phyloP scores from a whole-genome alignment of 2,113 vertebrate species.

The Festucalex cinctus region DNA sequence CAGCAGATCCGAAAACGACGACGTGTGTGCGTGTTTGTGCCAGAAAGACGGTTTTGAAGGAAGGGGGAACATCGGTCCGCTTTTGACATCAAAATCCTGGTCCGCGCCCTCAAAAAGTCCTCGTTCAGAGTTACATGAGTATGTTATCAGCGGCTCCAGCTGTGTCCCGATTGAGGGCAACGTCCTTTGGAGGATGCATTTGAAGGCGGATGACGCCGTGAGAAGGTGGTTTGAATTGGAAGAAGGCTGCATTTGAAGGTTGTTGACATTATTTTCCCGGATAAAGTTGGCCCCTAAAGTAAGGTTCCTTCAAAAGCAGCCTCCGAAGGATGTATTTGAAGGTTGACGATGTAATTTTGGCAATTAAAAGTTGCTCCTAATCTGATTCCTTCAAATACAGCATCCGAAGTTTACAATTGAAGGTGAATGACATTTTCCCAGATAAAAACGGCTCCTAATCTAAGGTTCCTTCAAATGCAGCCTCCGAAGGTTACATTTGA shows the following conservation, averaged over 20 bases:
- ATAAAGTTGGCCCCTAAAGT: too few relatives aligned
- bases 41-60: slow-evolving; percentile 9
- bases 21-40: slow-evolving; percentile 15
- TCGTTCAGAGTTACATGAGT: slow-evolving; percentile 35
- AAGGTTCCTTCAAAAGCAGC: too few relatives aligned
- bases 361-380: too few relatives aligned
- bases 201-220: not conserved
- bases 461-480: too few relatives aligned
- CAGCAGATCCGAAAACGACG: not conserved
- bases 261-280: too few relatives aligned
- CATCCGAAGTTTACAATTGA: too few relatives aligned
- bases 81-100: slow-evolving; percentile 57
- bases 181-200: not conserved
- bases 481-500: too few relatives aligned
- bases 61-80: slow-evolving; percentile 34
- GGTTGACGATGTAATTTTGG: too few relatives aligned
- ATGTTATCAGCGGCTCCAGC: slow-evolving; percentile 34
- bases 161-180: not conserved
- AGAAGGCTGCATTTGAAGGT: not conserved
- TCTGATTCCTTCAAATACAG: too few relatives aligned
- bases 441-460: too few relatives aligned
- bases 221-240: not conserved
- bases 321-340: too few relatives aligned
- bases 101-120: slow-evolving; percentile 40
- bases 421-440: too few relatives aligned